These are phyloP conservation scores for Lasioglossum leucozonium DNA, from an alignment of 2,888 invertebrate genomes.

Conservation along the genomic window DNA sequence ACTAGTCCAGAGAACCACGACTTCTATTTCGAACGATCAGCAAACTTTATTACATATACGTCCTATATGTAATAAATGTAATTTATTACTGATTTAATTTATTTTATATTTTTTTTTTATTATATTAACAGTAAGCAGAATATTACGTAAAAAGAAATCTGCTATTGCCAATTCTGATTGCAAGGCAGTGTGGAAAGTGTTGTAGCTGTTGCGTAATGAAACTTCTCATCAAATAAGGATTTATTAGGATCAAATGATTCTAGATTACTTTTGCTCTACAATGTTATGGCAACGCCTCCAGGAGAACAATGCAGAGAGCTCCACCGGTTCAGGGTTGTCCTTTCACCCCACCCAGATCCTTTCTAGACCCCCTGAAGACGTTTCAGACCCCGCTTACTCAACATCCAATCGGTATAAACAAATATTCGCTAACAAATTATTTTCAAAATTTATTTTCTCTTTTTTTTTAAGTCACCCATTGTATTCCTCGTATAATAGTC, in stretches of 20 bases:
- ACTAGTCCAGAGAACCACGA: background rate
- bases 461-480: background rate
- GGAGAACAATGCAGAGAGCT: background rate
- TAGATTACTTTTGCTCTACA: background rate
- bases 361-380: background rate
- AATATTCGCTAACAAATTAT: background rate
- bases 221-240: background rate
- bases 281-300: background rate
- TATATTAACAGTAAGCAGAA: too few species aligned
- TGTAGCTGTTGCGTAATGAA: background rate
- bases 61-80: too few species aligned
- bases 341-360: background rate
- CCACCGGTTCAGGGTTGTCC: slow-evolving; percentile 8
- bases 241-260: background rate
- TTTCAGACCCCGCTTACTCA: background rate
- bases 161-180: background rate
- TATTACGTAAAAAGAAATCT: too few species aligned
- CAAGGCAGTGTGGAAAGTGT: background rate
- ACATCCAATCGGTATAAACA: background rate
- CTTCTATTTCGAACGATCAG: background rate
- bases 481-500: too few species aligned
- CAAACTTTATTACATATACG: background rate
- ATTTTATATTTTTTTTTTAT: background rate
- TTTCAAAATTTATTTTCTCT: background rate
- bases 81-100: too few species aligned